Evolutionary conservation across 1,140 invertebrate species (phyloP).

Genomic region (Caenorhabditis briggsae): DNA sequence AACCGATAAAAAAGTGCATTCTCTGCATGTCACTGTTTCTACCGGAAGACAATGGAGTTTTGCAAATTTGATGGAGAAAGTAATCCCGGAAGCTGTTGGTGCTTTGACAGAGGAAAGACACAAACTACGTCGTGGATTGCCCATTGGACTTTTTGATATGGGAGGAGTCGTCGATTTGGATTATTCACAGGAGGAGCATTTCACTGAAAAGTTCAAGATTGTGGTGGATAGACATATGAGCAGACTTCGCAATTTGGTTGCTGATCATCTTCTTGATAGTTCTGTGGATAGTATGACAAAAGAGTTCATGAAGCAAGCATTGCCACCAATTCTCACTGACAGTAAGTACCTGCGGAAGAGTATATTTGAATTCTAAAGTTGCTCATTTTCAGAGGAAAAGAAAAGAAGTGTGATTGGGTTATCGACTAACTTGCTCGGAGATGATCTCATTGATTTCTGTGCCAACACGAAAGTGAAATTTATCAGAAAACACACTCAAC

Average conservation of each 20-base stretch:
- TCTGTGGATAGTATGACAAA: constrained; percentile 67
- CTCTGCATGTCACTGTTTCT: constrained; percentile 94
- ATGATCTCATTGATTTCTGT: constrained; percentile 42
- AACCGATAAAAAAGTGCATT: constrained; percentile 88
- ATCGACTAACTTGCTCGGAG: constrained; percentile 40
- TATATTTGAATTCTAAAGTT: background rate
- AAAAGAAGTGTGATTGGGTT: constrained; percentile 59
- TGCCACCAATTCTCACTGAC: constrained; percentile 64
- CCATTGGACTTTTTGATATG: constrained; percentile 66
- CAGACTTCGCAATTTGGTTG: constrained; percentile 52
- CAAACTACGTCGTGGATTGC: constrained; percentile 58
- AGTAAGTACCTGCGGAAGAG: constrained; percentile 45
- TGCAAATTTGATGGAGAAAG: constrained; percentile 91
- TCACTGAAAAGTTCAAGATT: constrained; percentile 57
- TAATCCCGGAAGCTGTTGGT: constrained; percentile 84
- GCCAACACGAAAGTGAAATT: constrained; percentile 62
- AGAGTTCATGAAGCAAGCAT: constrained; percentile 68
- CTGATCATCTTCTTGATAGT: constrained; percentile 54
- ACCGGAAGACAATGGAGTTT: constrained; percentile 94
- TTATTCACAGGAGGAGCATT: constrained; percentile 61
- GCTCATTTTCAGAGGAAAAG: constrained; percentile 63
- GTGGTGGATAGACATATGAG: constrained; percentile 62
- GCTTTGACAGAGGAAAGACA: constrained; percentile 78
- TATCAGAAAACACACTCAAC: constrained; percentile 64
- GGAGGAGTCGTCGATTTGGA: constrained; percentile 65